These are phyloP conservation scores for Petrolisthes manimaculis DNA, from an alignment of 2,888 invertebrate genomes.

Conservation along the genomic window DNA sequence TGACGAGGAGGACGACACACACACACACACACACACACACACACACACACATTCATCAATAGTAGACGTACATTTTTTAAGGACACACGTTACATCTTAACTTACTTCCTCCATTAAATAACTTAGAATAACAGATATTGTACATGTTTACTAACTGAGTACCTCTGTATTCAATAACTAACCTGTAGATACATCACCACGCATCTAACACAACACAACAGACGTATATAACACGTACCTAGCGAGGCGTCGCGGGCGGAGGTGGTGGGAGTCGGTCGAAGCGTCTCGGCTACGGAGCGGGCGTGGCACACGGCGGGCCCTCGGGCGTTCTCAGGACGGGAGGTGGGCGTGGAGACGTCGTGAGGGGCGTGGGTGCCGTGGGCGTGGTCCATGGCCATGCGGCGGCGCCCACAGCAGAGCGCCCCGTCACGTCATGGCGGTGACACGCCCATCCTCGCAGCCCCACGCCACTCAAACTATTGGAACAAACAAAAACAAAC, in stretches of 20 bases:
- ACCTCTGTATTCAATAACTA: too few species aligned
- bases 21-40: constrained; percentile 34
- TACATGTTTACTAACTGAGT: too few species aligned
- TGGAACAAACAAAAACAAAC: neutral
- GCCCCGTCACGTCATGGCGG: constrained; percentile 62
- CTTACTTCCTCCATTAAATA: too few species aligned
- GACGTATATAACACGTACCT: constrained; percentile 5
- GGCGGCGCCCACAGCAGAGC: constrained; percentile 61
- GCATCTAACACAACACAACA: neutral
- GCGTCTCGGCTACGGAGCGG: constrained; percentile 54
- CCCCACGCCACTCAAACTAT: constrained; percentile 36
- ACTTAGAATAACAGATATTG: too few species aligned
- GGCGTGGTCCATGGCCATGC: constrained; percentile 61
- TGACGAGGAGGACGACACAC: neutral
- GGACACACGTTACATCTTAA: neutral
- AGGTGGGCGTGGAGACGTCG: constrained; percentile 53
- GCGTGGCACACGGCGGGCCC: constrained; percentile 16
- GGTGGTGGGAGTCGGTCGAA: constrained; percentile 51
- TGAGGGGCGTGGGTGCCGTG: constrained; percentile 62
- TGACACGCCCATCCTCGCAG: constrained; percentile 50
- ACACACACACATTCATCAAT: constrained; percentile 24
- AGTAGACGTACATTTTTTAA: neutral
- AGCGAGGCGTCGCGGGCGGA: constrained; percentile 52
- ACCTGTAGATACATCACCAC: neutral
- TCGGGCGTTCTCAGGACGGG: constrained; percentile 57